A percentile compares a stretch with the other conserved stretches of the same genome.
Evolutionary conservation across 2,113 vertebrate genomes (phyloP).

Genomic region (Pogonocichla stellata): DNA sequence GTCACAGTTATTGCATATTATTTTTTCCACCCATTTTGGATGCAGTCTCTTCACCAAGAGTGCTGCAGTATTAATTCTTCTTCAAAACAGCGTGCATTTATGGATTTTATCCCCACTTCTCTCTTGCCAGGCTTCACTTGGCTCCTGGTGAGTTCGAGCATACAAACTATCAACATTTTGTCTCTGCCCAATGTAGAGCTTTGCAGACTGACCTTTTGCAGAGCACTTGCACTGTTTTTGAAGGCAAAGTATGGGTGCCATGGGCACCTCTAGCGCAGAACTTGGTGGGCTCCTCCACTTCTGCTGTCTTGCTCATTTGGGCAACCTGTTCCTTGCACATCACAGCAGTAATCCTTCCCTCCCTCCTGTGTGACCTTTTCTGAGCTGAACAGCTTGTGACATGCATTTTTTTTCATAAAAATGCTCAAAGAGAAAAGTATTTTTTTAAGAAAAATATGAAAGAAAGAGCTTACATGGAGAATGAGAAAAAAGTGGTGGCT

Average conservation of each 20-base stretch:
- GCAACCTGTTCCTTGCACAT: background rate
- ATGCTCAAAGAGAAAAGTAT: background rate
- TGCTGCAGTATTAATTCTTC: background rate
- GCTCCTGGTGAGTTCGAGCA: background rate
- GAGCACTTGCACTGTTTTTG: background rate
- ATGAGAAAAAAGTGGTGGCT: background rate
- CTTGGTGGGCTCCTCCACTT: background rate
- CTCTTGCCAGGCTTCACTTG: background rate
- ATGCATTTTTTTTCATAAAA: background rate
- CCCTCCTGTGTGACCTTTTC: background rate
- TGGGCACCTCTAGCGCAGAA: background rate
- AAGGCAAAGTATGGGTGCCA: background rate
- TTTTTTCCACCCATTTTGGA: background rate
- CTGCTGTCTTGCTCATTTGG: background rate
- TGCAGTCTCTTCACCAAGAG: background rate
- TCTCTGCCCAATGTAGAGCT: background rate
- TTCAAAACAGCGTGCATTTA: background rate
- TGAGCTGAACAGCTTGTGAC: background rate
- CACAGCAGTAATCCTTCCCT: background rate
- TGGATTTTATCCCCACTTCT: background rate
- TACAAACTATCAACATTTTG: background rate
- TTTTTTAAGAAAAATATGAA: background rate
- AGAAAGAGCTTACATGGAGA: background rate
- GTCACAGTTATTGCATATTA: rapidly evolving
- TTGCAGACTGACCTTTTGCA: background rate